Percentiles rank a stretch among this genome's conserved stretches.
These are phyloP conservation scores for Glyptemys insculpta DNA, from an alignment of 2,797 vertebrate species.

Conservation along the genomic window DNA sequence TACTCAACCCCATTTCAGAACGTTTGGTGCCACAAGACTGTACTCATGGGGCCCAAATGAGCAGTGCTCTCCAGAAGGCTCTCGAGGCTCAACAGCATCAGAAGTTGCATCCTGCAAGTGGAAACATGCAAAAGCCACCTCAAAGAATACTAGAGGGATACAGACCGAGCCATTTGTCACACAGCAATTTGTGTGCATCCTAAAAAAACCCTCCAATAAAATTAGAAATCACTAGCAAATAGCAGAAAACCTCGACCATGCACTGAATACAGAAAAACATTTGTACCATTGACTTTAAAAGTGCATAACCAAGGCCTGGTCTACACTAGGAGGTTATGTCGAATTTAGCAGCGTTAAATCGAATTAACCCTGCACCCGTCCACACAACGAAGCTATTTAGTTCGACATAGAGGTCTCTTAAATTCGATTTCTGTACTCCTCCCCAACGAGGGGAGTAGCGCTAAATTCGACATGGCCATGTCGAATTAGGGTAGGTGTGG, in stretches of 20 bases:
- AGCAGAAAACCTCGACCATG: background rate
- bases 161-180: conserved; percentile 32
- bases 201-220: conserved; percentile 64
- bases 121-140: background rate
- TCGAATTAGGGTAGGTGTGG: too few species aligned
- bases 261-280: conserved; percentile 64
- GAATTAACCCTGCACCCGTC: too few species aligned
- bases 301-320: conserved; percentile 22
- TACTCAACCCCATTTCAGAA: background rate
- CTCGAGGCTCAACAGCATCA: background rate
- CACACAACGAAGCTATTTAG: too few species aligned
- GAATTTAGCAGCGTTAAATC: too few species aligned
- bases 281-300: conserved; percentile 74
- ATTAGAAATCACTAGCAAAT: conserved; percentile 73
- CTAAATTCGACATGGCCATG: too few species aligned
- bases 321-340: too few species aligned
- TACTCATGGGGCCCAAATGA: fast-evolving
- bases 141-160: background rate
- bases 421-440: too few species aligned
- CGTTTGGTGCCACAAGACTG: background rate
- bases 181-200: conserved; percentile 40
- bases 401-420: too few species aligned
- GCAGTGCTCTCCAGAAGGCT: background rate
- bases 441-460: too few species aligned
- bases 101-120: background rate